Evolutionary conservation across 2,888 invertebrate species (phyloP).

Genomic region (Onchidella celtica): DNA sequence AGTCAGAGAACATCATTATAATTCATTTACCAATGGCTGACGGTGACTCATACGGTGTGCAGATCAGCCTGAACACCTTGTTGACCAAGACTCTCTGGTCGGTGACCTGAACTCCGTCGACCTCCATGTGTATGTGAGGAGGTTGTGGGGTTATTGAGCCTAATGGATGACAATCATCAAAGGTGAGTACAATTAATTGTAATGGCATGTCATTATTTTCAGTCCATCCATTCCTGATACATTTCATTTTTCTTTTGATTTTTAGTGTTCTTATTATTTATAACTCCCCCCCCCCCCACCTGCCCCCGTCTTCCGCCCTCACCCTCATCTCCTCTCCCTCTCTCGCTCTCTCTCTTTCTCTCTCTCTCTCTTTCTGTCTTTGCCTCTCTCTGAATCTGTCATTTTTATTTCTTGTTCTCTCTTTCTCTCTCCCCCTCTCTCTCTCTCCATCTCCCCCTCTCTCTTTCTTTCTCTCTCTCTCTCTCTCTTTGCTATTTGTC

Average conservation of each 20-base stretch:
- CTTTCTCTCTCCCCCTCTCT: not conserved
- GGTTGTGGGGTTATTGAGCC: too few relatives aligned
- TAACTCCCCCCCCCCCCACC: not conserved
- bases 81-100: too few relatives aligned
- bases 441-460: not conserved
- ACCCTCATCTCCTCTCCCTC: not conserved
- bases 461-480: not conserved
- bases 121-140: too few relatives aligned
- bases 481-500: not conserved
- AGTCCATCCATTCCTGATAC: not conserved
- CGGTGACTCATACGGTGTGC: too few relatives aligned
- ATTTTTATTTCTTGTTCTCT: not conserved
- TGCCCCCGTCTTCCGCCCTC: not conserved
- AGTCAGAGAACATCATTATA: too few relatives aligned
- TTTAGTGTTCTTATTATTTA: not conserved
- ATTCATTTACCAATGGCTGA: too few relatives aligned
- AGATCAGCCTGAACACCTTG: too few relatives aligned
- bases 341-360: not conserved
- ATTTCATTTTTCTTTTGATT: not conserved
- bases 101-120: too few relatives aligned
- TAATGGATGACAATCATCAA: too few relatives aligned
- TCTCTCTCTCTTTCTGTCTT: not conserved
- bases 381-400: not conserved
- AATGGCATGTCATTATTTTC: too few relatives aligned
- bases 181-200: too few relatives aligned